phyloP scores from a whole-genome alignment of 2,888 invertebrate genomes.

The Lasioglossum marginatum region DNA sequence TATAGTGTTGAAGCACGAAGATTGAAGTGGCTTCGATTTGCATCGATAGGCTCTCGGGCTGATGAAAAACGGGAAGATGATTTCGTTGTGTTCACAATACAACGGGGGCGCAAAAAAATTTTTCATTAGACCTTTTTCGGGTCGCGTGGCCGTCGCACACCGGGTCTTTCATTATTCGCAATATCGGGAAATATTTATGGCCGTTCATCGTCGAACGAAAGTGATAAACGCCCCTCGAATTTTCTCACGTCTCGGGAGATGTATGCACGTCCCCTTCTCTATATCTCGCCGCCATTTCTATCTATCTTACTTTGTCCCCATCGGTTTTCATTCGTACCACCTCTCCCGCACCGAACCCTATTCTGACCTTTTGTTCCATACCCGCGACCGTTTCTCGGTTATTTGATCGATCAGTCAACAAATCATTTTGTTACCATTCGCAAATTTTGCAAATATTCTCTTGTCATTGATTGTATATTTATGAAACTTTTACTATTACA shows the following conservation, averaged over 20 bases:
- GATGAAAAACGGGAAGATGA: slow-evolving; percentile 6
- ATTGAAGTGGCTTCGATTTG: too few relatives aligned
- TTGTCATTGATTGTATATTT: not conserved
- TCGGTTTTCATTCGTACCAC: slow-evolving; percentile 21
- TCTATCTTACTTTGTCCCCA: slow-evolving; percentile 41
- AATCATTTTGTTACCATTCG: not conserved
- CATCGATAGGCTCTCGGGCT: too few relatives aligned
- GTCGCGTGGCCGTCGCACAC: not conserved
- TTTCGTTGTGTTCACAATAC: not conserved
- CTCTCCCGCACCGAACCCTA: slow-evolving; percentile 8
- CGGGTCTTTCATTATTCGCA: slow-evolving; percentile 33
- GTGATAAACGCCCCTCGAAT: slow-evolving; percentile 51
- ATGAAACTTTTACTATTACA: not conserved
- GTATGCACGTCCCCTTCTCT: slow-evolving; percentile 28
- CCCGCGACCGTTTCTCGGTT: not conserved
- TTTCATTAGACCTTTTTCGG: slow-evolving; percentile 26
- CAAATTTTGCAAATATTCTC: not conserved
- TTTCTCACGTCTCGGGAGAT: slow-evolving; percentile 52
- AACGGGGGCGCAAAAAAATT: not conserved
- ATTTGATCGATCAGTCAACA: slow-evolving; percentile 22
- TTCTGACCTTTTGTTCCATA: not conserved
- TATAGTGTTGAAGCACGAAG: too few relatives aligned
- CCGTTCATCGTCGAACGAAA: slow-evolving; percentile 40
- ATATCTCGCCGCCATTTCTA: slow-evolving; percentile 29
- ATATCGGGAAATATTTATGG: slow-evolving; percentile 48